Base-by-base conservation (phyloP, 2,888 invertebrate species). In the Tuta absoluta region DNA sequence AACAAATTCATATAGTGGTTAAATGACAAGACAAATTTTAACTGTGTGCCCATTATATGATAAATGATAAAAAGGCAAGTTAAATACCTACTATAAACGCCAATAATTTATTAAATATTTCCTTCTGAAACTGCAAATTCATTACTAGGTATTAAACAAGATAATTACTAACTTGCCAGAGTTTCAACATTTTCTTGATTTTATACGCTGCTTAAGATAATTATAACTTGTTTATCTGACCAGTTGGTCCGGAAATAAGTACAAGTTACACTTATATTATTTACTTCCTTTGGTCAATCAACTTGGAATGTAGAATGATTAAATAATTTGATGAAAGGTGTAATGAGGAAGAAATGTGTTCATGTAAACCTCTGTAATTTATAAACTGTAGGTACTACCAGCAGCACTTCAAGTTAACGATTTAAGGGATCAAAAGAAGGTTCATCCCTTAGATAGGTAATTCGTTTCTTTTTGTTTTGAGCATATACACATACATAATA, bases 241-340 rank as follows among this genome's bases (percentile, higher is more conserved):
- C 5, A 45, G 45, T 17, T 48, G 17, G 17, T n/a, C 45, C n/a
- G 45, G 45, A 45, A 17, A 45, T 17, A 45, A 17, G 45, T 45
- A 8, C 28, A 28, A 17, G 12, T 57, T 24, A 10, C 33, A n/a
- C 10, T 28, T 24, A 10, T 24, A 60, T 19, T 60, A 60, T 21
- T 41, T 53, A 53, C 23, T 53, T 45, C 45, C 45, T 45, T 41
- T 45, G 4, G 45, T 45, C 45, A 45, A 45, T 45, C 45, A 45
- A 41, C 45, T n/a, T 33, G 17, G 19, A 45, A 45, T 45, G 45
- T 17, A 11, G 51, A 51, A 21, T 21, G 21, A 19, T 51, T 21
- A 51, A 51, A 51, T 51, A 17, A 12, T 19, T 49, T 21, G 8
- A 21, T 19, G 21, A 21, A 21, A 23, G 19, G 11, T 51, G 21